These are phyloP conservation scores for Nudaria mundana DNA, from an alignment of 2,888 invertebrate genomes.

Conservation along the genomic window DNA sequence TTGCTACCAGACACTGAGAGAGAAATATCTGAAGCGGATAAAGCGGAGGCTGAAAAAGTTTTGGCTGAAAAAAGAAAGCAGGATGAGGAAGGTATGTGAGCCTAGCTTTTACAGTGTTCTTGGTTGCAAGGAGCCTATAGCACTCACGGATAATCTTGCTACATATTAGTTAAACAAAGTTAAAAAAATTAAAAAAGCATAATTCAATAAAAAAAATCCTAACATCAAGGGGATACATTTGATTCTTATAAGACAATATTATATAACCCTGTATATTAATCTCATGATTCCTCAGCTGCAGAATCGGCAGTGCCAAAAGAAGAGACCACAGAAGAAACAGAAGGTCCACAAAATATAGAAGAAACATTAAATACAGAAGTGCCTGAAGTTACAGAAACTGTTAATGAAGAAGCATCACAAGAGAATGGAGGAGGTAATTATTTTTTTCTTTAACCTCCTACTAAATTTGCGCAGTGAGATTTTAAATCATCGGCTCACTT, in stretches of 20 bases:
- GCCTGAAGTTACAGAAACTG: constrained; percentile 30
- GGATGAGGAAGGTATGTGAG: constrained; percentile 48
- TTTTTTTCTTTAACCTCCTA: constrained; percentile 5
- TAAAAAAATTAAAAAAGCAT: too few relatives aligned
- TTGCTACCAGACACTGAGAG: constrained; percentile 85
- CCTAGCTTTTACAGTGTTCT: too few relatives aligned
- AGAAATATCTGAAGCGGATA: constrained; percentile 85
- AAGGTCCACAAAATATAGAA: constrained; percentile 24
- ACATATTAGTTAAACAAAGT: too few relatives aligned
- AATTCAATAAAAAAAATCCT: too few relatives aligned
- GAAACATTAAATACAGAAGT: constrained; percentile 29
- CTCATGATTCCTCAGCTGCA: too few relatives aligned
- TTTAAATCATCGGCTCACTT: too few relatives aligned
- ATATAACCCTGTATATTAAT: too few relatives aligned
- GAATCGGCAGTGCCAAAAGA: constrained; percentile 43
- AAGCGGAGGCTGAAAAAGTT: constrained; percentile 79
- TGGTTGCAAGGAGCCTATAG: too few relatives aligned
- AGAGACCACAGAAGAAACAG: constrained; percentile 42
- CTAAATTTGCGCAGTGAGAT: too few relatives aligned
- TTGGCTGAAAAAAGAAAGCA: constrained; percentile 68
- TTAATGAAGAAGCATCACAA: constrained; percentile 42
- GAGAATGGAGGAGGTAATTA: constrained; percentile 53
- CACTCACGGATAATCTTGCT: too few relatives aligned
- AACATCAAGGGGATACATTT: too few relatives aligned
- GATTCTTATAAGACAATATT: too few relatives aligned